Conservation (phyloP, 2,113 vertebrate genomes). For the cattle (Bos taurus) region DNA sequence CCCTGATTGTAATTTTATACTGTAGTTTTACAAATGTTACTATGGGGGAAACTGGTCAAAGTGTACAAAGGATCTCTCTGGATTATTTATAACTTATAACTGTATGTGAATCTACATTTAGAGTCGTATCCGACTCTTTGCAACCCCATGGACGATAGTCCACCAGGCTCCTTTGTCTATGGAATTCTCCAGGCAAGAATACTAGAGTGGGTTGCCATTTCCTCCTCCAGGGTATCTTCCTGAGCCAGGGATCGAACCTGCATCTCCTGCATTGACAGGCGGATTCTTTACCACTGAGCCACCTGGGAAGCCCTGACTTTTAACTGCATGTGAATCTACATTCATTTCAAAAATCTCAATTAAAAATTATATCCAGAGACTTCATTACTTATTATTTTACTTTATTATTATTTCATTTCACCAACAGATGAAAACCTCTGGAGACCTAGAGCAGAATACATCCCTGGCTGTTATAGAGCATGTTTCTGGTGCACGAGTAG, state of each 20-base stretch:
- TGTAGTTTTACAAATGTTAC: background rate
- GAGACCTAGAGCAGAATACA: background rate
- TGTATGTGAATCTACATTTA: background rate
- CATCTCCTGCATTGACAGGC: background rate
- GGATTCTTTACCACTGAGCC: background rate
- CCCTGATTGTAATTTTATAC: background rate
- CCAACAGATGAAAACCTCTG: background rate
- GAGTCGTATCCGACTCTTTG: background rate
- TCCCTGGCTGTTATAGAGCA: background rate
- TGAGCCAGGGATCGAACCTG: background rate
- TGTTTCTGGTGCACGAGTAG: background rate
- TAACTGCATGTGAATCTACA: background rate
- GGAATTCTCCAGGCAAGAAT: background rate
- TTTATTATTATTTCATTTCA: background rate
- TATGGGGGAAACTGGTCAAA: background rate
- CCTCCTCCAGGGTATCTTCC: background rate
- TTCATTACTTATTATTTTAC: background rate
- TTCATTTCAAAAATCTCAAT: background rate
- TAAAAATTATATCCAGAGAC: background rate
- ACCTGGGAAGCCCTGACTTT: background rate
- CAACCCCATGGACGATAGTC: background rate
- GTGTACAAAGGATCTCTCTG: background rate
- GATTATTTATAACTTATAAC: background rate
- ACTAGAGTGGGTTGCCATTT: background rate
- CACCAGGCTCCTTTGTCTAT: background rate